Conservation (phyloP, 2,888 invertebrate genomes). For the Coenonympha glycerion region DNA sequence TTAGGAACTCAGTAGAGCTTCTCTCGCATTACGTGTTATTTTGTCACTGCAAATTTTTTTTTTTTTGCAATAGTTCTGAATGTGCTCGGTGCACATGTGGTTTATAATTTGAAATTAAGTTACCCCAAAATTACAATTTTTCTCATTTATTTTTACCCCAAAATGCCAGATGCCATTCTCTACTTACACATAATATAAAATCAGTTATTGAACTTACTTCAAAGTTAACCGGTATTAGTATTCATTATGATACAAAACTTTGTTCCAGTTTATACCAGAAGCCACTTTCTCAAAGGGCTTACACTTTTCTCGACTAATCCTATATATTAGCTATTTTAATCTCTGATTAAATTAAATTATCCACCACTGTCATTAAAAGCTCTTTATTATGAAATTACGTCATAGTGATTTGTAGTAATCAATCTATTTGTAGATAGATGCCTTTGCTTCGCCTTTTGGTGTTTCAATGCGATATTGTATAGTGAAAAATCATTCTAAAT, state of each 20-base stretch:
- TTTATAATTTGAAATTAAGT: too few species aligned
- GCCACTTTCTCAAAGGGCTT: slow-evolving; percentile 1
- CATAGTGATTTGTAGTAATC: neutral
- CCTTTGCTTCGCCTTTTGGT: too few species aligned
- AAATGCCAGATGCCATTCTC: too few species aligned
- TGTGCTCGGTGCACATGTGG: too few species aligned
- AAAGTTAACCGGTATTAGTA: neutral
- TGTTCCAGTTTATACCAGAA: slow-evolving; percentile 4
- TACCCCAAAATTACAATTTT: too few species aligned
- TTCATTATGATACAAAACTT: neutral
- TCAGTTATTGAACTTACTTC: neutral
- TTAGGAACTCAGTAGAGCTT: neutral
- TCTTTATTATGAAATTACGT: neutral
- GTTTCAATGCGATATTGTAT: too few species aligned
- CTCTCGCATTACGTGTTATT: too few species aligned
- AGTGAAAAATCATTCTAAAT: too few species aligned
- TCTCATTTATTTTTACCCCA: neutral
- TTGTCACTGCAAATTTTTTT: neutral
- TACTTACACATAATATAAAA: neutral
- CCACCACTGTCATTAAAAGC: neutral
- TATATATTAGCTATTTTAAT: slow-evolving; percentile 10
- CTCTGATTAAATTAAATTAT: slow-evolving; percentile 1
- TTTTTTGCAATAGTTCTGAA: neutral
- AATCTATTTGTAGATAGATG: too few species aligned
- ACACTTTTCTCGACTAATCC: neutral